These are phyloP conservation scores for Dendropsophus ebraccatus DNA, from an alignment of 2,113 vertebrate genomes.

Conservation along the genomic window DNA sequence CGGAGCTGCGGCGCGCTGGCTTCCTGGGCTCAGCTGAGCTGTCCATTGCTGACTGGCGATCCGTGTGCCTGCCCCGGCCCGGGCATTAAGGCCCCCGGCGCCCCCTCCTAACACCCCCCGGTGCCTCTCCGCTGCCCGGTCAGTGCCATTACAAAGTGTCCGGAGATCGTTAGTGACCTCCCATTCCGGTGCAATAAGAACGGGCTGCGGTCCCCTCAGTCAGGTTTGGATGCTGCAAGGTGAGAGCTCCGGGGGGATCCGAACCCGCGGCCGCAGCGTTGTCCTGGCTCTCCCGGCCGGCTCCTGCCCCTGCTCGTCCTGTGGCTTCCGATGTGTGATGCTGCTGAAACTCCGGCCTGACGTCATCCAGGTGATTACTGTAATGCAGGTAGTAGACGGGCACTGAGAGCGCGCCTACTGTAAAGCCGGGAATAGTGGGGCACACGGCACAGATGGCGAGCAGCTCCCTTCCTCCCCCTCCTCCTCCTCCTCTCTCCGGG, in stretches of 20 bases:
- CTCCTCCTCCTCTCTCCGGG: too few relatives aligned
- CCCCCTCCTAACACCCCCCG: not conserved
- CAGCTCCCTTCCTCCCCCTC: not conserved
- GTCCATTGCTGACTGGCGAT: conserved; percentile 24
- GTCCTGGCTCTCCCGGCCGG: conserved; percentile 61
- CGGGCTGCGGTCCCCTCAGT: too few relatives aligned
- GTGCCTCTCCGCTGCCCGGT: not conserved
- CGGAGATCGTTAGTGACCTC: not conserved
- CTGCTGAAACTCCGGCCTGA: conserved; percentile 63
- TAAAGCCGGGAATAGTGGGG: conserved; percentile 36
- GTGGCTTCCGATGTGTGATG: conserved; percentile 55
- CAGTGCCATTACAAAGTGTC: not conserved
- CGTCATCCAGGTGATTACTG: conserved; percentile 70
- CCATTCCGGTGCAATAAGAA: not conserved
- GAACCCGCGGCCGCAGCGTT: not conserved
- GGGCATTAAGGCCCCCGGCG: too few relatives aligned
- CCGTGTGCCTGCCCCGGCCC: not conserved
- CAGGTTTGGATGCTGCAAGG: not conserved
- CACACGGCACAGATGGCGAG: conserved; percentile 34
- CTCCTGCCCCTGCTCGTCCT: conserved; percentile 57
- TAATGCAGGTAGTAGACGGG: conserved; percentile 63
- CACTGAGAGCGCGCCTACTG: conserved; percentile 24
- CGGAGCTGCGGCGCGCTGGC: not conserved
- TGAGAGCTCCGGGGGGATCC: not conserved
- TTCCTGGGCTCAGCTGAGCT: not conserved